Percentiles rank a stretch among this genome's conserved stretches.
These are phyloP conservation scores for Mormyrus iriodes DNA, from an alignment of 2,113 vertebrate species.

Conservation along the genomic window DNA sequence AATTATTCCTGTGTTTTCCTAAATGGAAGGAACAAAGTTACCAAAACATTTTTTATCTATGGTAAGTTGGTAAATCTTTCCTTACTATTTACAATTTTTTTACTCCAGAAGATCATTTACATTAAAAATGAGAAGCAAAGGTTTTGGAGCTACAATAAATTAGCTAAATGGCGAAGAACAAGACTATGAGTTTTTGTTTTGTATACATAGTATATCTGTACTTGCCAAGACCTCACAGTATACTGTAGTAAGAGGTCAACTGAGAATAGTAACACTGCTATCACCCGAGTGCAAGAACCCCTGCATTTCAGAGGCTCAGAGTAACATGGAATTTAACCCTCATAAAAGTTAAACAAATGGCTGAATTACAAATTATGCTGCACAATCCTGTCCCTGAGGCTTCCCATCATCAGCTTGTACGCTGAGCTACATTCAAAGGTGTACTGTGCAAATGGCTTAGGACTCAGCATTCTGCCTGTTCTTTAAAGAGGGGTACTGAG, in stretches of 20 bases:
- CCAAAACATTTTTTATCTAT: conserved; percentile 49
- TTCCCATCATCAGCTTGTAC: not conserved
- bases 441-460: not conserved
- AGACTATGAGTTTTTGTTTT: not conserved
- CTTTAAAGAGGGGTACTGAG: not conserved
- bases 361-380: not conserved
- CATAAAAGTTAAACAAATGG: not conserved
- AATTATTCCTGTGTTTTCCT: conserved; percentile 58
- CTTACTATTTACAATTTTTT: not conserved
- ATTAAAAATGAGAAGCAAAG: not conserved
- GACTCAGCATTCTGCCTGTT: not conserved
- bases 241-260: not conserved
- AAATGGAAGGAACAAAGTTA: conserved; percentile 25
- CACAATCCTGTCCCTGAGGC: not conserved
- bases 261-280: not conserved
- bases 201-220: too few relatives aligned
- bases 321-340: not conserved
- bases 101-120: not conserved
- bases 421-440: not conserved
- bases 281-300: not conserved
- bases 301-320: not conserved
- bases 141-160: not conserved
- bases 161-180: not conserved
- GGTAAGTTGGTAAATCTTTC: conserved; percentile 40
- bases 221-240: not conserved